phyloP scores from a whole-genome alignment of 2,113 vertebrate species.

The Bubo scandiacus region DNA sequence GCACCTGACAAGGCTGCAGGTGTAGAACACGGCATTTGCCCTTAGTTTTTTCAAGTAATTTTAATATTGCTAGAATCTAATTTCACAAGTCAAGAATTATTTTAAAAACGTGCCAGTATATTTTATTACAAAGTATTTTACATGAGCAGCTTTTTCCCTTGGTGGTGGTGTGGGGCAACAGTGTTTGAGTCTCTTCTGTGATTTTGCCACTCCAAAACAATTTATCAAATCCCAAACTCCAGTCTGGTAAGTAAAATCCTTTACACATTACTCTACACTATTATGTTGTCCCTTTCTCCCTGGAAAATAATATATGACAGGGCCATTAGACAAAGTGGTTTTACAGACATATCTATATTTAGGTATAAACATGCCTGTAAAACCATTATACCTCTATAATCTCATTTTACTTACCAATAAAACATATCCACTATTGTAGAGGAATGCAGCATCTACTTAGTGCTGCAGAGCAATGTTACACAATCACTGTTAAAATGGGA shows the following conservation, averaged over 20 bases:
- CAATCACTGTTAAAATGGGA: conserved; percentile 31
- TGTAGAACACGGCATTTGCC: not conserved
- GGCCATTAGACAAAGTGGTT: not conserved
- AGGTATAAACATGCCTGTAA: conserved; percentile 41
- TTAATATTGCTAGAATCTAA: not conserved
- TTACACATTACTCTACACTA: not conserved
- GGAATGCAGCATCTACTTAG: not conserved
- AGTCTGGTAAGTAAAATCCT: not conserved
- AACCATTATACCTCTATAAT: conserved; percentile 18
- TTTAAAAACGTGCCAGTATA: not conserved
- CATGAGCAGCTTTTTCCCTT: not conserved
- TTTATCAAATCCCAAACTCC: not conserved
- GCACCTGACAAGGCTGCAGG: not conserved
- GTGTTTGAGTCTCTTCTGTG: not conserved
- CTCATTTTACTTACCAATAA: conserved; percentile 19
- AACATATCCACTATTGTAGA: not conserved
- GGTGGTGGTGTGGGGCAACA: not conserved
- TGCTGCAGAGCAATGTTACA: conserved; percentile 36
- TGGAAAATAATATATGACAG: not conserved
- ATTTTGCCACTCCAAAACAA: not conserved
- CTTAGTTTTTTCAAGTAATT: not conserved
- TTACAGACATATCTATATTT: conserved; percentile 36
- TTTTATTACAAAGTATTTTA: not conserved
- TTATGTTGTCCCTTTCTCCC: not conserved
- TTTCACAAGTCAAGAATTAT: not conserved